Base-by-base conservation (phyloP, 2,113 vertebrate species). In the Paramormyrops kingsleyae region DNA sequence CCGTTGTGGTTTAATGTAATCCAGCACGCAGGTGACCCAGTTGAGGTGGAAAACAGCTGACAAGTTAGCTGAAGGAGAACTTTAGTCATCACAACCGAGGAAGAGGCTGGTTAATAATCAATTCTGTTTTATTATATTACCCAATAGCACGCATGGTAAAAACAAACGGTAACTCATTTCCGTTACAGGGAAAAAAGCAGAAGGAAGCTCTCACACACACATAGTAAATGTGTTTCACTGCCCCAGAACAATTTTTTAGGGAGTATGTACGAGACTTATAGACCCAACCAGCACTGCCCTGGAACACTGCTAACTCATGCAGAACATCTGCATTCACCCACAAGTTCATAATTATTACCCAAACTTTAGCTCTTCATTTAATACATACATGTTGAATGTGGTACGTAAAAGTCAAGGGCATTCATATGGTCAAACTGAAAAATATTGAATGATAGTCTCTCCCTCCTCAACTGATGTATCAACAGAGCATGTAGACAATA, bases 61-160 rank as follows among this genome's bases (percentile, higher is more conserved):
- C 50, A 56, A 8, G 27, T 35, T 35, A 47, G n/a, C 84, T 10
- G 46, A 52, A 49, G 83, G 44, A 56, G 56, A 87, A 84, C 84
- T 87, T 90, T 90, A 90, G 88, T 46, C 88, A 31, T 87, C 47
- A 53, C 90, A 86, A 31, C 31, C 70, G 0, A 56, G 15, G 13
- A 12, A 87, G 12, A 8, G 1, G 8, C n/a, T 62, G 39, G 88
- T 91, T 89, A 91, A 89, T 91, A 44, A 89, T 89, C 87, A 21
- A 89, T 89, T 85, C 46, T 7, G 50, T 59, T 84, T 56, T 84
- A 46, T 77, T 49, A 46, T 21, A 42, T 44, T 59, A 62, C 17
- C 35, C 52, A 66, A 10, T 52, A 35, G 12, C 85, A 52, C 27
- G 44, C 49, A 52, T 10, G 49, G n/a, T 87, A 27, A 35, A 87